Evolutionary conservation across 2,797 vertebrate genomes (phyloP).

Genomic region (Chiroxiphia lanceolata): DNA sequence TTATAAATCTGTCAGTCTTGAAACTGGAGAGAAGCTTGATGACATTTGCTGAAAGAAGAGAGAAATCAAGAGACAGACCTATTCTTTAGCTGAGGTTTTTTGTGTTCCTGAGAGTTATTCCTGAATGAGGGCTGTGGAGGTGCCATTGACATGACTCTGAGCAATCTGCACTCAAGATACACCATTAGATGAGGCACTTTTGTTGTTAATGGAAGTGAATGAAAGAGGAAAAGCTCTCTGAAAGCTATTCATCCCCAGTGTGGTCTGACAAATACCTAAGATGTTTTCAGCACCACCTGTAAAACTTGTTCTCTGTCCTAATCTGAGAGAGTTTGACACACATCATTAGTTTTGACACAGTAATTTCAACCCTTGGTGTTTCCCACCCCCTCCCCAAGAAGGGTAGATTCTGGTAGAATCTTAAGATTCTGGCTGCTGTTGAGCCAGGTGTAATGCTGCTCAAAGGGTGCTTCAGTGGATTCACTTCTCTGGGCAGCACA

Average conservation of each 20-base stretch:
- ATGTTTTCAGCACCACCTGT: constrained; percentile 32
- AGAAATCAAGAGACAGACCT: not conserved
- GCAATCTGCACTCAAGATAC: constrained; percentile 40
- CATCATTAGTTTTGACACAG: constrained; percentile 31
- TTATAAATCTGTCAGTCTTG: constrained; percentile 33
- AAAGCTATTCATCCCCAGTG: not conserved
- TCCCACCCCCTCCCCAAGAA: not conserved
- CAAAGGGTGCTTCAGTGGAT: not conserved
- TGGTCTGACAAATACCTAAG: constrained; percentile 24
- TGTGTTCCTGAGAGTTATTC: constrained; percentile 33
- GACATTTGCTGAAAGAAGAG: constrained; percentile 10
- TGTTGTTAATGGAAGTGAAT: constrained; percentile 47
- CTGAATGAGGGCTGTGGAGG: constrained; percentile 6
- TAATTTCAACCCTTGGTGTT: not conserved
- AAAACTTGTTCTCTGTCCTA: constrained; percentile 2
- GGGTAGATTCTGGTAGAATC: too few species aligned
- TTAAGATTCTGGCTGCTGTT: not conserved
- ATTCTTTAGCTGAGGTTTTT: constrained; percentile 36
- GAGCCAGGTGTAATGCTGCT: not conserved
- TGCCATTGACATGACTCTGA: constrained; percentile 24
- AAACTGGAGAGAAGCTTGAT: constrained; percentile 34
- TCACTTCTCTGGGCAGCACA: not conserved
- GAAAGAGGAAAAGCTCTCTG: constrained; percentile 23
- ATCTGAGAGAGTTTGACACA: not conserved
- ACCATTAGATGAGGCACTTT: constrained; percentile 23